Evolutionary conservation across 2,888 invertebrate species (phyloP), one percentile per base, ranked within the genome.

Genomic region (Malthinus seriepunctatus): DNA sequence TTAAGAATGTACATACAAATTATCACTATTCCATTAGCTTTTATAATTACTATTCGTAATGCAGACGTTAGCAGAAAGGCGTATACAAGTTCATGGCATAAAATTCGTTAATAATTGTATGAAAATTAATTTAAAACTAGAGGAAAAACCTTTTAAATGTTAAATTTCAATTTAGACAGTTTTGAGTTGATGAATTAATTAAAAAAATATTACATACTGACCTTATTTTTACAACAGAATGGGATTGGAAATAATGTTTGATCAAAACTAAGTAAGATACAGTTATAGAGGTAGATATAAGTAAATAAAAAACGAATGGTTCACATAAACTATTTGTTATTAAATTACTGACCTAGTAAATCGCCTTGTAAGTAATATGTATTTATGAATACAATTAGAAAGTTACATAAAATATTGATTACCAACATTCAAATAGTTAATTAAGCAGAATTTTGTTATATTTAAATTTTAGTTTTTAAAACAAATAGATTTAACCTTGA

Each of bases 291-390:
- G 55, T 47, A 55, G 32, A 32, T 39, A 60, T 60, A 60, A 60
- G 55, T 47, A 55, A 39, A 32, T 39, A 42, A 8, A 46, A 47
- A 51, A 54, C 50, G 39, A 60, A 32, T 55, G 42, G 23, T 51
- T 46, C 32, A 51, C 38, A 45, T 35, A 33, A 37, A 48, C 39
- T 23, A 38, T 54, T 59, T 54, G 59, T 54, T 60, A 60, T 60
- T 55, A 55, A 60, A 55, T 51, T 60, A 60, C 55, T 60, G 60
- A 60, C 60, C 60, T 55, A 55, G 51, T 60, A 60, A 23, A 51
- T 59, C 23, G 39, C 39, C 39, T 42, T 42, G 39, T 42, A 42
- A 42, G 23, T 42, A 42, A 42, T 42, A 42, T n/a, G 14, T n/a
- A 42, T 42, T 42, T 42, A 42, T 15, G 23, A 15, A 42, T 23